A percentile compares a stretch with the other conserved stretches of the same genome.
These are phyloP conservation scores for Chaetophractus vellerosus DNA, from an alignment of 2,797 vertebrate species.

Conservation along the genomic window DNA sequence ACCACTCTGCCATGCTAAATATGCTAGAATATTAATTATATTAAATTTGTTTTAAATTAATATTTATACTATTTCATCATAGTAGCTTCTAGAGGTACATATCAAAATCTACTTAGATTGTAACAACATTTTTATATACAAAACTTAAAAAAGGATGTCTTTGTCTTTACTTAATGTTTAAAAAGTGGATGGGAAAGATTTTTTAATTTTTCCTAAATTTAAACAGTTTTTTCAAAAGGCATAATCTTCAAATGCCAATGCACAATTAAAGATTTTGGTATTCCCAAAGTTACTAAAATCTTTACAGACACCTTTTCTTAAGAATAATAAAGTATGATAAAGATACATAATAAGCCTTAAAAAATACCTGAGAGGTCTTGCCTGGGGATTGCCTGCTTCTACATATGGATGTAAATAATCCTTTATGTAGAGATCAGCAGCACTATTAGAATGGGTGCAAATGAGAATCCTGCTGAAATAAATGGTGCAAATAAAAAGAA, in stretches of 20 bases:
- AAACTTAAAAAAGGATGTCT: constrained; percentile 93
- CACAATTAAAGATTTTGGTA: constrained; percentile 73
- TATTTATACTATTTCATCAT: constrained; percentile 81
- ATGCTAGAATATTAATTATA: constrained; percentile 59
- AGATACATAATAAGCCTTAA: constrained; percentile 92
- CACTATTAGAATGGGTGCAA: constrained; percentile 99
- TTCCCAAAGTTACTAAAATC: constrained; percentile 83
- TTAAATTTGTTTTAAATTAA: constrained; percentile 77
- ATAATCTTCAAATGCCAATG: constrained; percentile 87
- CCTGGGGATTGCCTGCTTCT: constrained; percentile 98
- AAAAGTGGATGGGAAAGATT: constrained; percentile 80
- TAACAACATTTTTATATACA: constrained; percentile 87
- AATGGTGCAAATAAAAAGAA: constrained; percentile 93
- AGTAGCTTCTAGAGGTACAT: constrained; percentile 83
- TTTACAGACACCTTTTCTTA: constrained; percentile 93
- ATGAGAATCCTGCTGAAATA: constrained; percentile 97
- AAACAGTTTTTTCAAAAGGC: constrained; percentile 84
- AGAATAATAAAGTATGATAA: constrained; percentile 89
- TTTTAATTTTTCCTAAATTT: constrained; percentile 77
- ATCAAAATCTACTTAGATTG: constrained; percentile 85
- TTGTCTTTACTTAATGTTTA: constrained; percentile 86
- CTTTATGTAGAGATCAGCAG: constrained; percentile 99
- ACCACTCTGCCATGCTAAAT: constrained; percentile 63
- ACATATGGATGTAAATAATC: constrained; percentile 99
- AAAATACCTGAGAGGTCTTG: constrained; percentile 99